A percentile compares a stretch with the other conserved stretches of the same genome.
Conservation (phyloP, 30 jellyfish, hydroid and myxozoan genomes). For the Chrysaora quinquecirrha region DNA sequence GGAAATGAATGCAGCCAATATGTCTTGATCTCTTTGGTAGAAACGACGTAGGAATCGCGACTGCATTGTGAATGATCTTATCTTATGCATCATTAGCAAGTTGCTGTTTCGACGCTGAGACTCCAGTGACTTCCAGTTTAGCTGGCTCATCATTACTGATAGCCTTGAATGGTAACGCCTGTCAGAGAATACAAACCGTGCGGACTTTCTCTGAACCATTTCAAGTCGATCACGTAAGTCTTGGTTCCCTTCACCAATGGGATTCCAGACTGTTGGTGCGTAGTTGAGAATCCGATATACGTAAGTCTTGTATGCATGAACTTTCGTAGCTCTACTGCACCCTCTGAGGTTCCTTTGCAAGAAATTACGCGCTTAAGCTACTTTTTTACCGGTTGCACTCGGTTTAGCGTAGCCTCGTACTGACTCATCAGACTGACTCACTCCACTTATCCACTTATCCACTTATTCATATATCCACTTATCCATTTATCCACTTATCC, state of each 20-base stretch:
- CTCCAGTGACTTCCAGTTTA: not conserved
- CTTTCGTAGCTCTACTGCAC: not conserved
- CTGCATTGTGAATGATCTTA: not conserved
- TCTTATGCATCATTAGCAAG: not conserved
- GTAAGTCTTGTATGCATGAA: not conserved
- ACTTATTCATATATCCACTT: too few relatives aligned
- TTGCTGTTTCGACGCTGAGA: not conserved
- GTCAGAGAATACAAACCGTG: not conserved
- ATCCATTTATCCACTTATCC: too few relatives aligned
- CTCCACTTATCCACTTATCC: too few relatives aligned
- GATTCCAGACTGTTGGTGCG: not conserved
- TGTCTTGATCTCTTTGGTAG: slow-evolving; percentile 7
- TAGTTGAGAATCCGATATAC: not conserved
- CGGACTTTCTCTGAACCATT: slow-evolving; percentile 1
- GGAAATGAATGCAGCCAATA: slow-evolving; percentile 2
- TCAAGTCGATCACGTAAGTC: not conserved
- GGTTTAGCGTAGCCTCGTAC: too few relatives aligned
- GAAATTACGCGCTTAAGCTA: not conserved
- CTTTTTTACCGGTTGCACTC: too few relatives aligned
- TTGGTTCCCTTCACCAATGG: not conserved
- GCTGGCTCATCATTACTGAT: not conserved
- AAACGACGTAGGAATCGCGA: slow-evolving; percentile 12
- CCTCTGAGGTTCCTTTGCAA: not conserved
- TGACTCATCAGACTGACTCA: too few relatives aligned
- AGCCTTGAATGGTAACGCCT: not conserved